Evolutionary conservation across 1,140 invertebrate genomes (phyloP), one percentile per base, ranked within the genome.

Genomic region (Caenorhabditis brenneri): DNA sequence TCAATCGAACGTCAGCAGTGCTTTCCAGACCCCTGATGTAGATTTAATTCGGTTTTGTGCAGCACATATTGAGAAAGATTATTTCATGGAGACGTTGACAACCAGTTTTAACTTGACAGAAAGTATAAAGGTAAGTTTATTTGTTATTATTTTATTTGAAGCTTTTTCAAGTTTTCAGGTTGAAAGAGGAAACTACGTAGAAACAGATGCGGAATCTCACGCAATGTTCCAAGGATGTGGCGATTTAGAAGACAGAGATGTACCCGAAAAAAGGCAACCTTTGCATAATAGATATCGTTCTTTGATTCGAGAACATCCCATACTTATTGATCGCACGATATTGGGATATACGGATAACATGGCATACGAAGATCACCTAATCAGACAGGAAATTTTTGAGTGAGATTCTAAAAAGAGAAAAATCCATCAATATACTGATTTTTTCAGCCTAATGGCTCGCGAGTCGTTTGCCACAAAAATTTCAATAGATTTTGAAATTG

Each of bases 1-100:
- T 86, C 97, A 98, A 91, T 96, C 95, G 84, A 97, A 98, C 92
- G 98, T 98, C 92, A 97, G 96, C 92, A 97, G 97, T 91, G 97
- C 96, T 1, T 97, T 98, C 95, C 95, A 97, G 0, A 97, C 98
- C 92, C 95, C 96, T 88, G 97, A 98, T 92, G 92, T 98, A 49
- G 98, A 96, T 92, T 93, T 98, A 65, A 81, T 85, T 9, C 60
- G 84, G n/a, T 79, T 53, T 22, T 79, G 65, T 31, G 46, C 33
- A 19, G 33, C 29, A 24, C 39, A 51, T 74, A 74, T 82, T 2
- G 33, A 42, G 19, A 82, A 53, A 48, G 51, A 80, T 9, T 29
- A 33, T 9, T 55, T 80, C 53, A 22, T 53, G 22, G 53, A 53
- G 27, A 48, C 48, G 1, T 7, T 51, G 3, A 80, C 33, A 16